Evolutionary conservation across 2,113 vertebrate genomes (phyloP), one percentile per base, ranked within the genome.

Genomic region (Polypterus senegalus): DNA sequence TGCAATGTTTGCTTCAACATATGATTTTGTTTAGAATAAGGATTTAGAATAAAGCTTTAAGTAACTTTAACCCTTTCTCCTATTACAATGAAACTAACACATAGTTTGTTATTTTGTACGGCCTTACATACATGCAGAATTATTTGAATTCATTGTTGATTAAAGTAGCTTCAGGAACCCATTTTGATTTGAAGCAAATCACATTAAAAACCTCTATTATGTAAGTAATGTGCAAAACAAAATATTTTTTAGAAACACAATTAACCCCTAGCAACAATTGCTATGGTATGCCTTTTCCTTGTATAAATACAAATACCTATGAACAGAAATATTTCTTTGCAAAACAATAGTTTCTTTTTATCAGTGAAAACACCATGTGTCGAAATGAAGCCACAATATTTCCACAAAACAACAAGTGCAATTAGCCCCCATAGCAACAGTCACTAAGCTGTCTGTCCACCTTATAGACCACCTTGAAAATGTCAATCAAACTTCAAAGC

Each of bases 241-340:
- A 44, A 54, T 61, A 69, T 69, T 69, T 61, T 49, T 27, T 43
- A 61, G 44, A 61, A 61, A 64, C 68, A 61, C 47, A 66, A 64
- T 63, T 57, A 66, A 57, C 57, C 67, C 51, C 53, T 69, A 60
- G 61, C 51, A 66, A 70, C 51, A 6, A 58, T 67, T 62, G 55
- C 56, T 53, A 47, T 9, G 53, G 49, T 8, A 47, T 59, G 51
- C 11, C 4, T 58, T 52, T 3, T 8, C 10, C 51, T 52, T 52
- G 10, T 9, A 51, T 10, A 52, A 10, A 52, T 27, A 27, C 27
- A 27, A 27, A 27, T 27, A 27, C 27, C 27, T 27, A 27, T 27
- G 27, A 27, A 27, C 27, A 27, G 27, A 27, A 27, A 27, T 27
- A 27, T 27, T 45, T 10, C 44, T 58, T 7, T 58, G 56, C 5